These are phyloP conservation scores for Anagrus nilaparvatae DNA, from an alignment of 1,140 invertebrate genomes.

Conservation along the genomic window DNA sequence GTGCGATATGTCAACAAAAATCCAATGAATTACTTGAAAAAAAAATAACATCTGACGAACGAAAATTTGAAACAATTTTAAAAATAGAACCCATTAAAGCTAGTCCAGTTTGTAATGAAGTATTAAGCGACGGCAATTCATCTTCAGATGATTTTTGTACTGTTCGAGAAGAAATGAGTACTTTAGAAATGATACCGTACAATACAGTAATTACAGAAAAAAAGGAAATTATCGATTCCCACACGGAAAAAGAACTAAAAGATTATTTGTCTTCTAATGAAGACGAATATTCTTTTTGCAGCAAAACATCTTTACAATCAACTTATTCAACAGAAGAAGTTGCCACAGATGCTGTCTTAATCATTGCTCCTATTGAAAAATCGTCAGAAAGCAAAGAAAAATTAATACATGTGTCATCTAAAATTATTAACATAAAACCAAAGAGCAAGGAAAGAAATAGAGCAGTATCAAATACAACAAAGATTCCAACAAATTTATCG, in stretches of 20 bases:
- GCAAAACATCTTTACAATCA: slow-evolving; percentile 1
- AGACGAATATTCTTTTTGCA: slow-evolving; percentile 4
- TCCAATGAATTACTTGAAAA: too few relatives aligned
- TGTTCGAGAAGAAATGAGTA: slow-evolving; percentile 6
- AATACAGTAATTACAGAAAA: background rate
- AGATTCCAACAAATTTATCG: background rate
- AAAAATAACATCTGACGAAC: too few relatives aligned
- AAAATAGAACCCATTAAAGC: too few relatives aligned
- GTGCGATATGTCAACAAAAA: too few relatives aligned
- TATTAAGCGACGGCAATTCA: too few relatives aligned
- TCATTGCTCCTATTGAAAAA: slow-evolving; percentile 9
- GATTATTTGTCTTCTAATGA: background rate
- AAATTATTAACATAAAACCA: slow-evolving; percentile 5
- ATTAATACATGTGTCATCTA: slow-evolving; percentile 9
- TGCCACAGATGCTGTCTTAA: slow-evolving; percentile 11
- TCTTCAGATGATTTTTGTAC: slow-evolving; percentile 12
- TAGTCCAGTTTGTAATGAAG: too few relatives aligned
- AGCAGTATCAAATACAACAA: background rate
- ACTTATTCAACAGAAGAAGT: slow-evolving; percentile 6
- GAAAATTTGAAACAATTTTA: too few relatives aligned
- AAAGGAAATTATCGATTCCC: background rate
- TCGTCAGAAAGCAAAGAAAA: slow-evolving; percentile 9
- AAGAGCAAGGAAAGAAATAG: background rate
- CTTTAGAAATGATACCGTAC: background rate
- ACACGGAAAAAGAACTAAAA: background rate